Evolutionary conservation across 2,888 invertebrate species (phyloP).

Genomic region (Tetragonula carbonaria): DNA sequence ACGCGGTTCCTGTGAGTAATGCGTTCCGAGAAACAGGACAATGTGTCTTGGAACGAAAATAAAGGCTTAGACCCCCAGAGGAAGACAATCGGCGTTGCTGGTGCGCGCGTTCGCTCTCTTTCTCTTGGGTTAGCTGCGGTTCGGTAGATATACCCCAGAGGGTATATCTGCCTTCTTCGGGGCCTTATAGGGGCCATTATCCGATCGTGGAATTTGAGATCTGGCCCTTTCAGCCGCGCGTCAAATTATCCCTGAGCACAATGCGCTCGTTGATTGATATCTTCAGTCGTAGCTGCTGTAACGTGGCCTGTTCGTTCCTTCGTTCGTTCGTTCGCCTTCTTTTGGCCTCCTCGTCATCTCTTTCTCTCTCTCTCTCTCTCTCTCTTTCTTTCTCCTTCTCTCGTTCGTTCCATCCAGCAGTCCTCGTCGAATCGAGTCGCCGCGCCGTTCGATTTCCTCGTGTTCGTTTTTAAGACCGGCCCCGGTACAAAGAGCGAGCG

Average conservation of each 20-base stretch:
- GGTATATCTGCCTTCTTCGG: constrained; percentile 48
- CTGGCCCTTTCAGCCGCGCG: constrained; percentile 81
- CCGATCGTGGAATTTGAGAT: constrained; percentile 81
- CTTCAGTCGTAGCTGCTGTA: constrained; percentile 79
- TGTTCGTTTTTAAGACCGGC: constrained; percentile 63
- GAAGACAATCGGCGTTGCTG: constrained; percentile 51
- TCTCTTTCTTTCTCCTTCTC: constrained; percentile 40
- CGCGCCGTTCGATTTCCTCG: constrained; percentile 50
- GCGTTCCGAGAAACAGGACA: constrained; percentile 43
- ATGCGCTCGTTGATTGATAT: constrained; percentile 82
- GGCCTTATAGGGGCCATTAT: constrained; percentile 77
- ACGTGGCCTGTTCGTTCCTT: constrained; percentile 56
- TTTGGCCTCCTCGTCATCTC: neutral
- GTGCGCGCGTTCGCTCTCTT: constrained; percentile 7
- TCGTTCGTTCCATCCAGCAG: neutral
- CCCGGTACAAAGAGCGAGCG: constrained; percentile 72
- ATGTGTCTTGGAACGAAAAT: constrained; percentile 50
- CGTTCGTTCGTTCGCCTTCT: constrained; percentile 8
- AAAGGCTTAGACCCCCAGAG: constrained; percentile 33
- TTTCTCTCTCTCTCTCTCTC: constrained; percentile 26
- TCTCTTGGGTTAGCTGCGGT: constrained; percentile 57
- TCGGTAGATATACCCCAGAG: constrained; percentile 65
- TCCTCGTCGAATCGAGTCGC: neutral
- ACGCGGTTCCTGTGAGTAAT: constrained; percentile 37
- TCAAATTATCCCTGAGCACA: constrained; percentile 82